These are phyloP conservation scores for Macropus fuliginosus DNA, from an alignment of 2,797 vertebrate genomes.

Conservation along the genomic window DNA sequence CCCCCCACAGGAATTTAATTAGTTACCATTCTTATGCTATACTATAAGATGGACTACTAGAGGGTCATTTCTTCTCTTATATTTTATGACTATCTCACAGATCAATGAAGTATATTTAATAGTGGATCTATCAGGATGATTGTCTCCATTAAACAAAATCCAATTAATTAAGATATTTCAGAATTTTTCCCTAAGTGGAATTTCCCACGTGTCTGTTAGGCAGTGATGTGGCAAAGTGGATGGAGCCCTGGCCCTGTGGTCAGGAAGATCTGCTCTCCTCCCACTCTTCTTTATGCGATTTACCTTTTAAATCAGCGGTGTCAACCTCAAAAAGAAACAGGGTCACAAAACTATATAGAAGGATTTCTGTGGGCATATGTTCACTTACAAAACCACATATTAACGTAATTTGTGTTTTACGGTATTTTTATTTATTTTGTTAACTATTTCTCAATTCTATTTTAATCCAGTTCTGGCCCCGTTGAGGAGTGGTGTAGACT, in stretches of 20 bases:
- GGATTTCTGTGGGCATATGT: not conserved
- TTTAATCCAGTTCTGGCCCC: not conserved
- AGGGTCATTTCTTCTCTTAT: not conserved
- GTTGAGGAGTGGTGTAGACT: not conserved
- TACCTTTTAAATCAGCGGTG: not conserved
- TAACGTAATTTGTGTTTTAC: not conserved
- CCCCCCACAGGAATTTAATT: slow-evolving; percentile 17
- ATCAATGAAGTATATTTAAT: slow-evolving; percentile 23
- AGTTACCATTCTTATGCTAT: not conserved
- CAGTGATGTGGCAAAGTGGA: not conserved
- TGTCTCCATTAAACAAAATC: slow-evolving; percentile 11
- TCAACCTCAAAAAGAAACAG: not conserved
- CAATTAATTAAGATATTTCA: slow-evolving; percentile 28
- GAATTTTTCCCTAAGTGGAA: not conserved
- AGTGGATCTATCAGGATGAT: slow-evolving; percentile 27
- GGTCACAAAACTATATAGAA: not conserved
- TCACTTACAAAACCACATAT: not conserved
- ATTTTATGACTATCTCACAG: not conserved
- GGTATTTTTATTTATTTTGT: not conserved
- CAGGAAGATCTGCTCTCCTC: not conserved
- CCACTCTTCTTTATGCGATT: not conserved
- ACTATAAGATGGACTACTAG: not conserved
- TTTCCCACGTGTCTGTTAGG: not conserved
- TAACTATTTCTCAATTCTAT: not conserved
- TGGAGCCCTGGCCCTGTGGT: not conserved